These are phyloP conservation scores for Actinia equina DNA, from an alignment of 64 coral and sea anemone genomes.

Conservation along the genomic window DNA sequence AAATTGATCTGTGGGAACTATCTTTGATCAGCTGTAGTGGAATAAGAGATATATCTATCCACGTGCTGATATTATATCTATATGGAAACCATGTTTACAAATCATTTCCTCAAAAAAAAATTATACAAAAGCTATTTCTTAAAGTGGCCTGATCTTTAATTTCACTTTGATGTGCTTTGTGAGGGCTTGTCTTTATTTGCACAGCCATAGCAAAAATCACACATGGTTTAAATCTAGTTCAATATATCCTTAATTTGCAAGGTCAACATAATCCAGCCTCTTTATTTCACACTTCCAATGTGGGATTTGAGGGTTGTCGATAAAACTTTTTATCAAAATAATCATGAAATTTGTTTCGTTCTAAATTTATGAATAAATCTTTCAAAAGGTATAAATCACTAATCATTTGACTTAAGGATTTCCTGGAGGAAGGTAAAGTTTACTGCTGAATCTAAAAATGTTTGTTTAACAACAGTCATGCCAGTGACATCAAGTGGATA, in stretches of 20 bases:
- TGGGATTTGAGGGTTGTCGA: background rate
- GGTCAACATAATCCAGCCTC: background rate
- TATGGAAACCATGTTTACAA: background rate
- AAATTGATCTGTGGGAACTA: background rate
- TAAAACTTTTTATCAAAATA: background rate
- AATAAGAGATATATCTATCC: background rate
- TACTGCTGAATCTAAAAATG: background rate
- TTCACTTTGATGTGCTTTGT: background rate
- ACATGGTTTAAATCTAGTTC: background rate
- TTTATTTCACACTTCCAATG: background rate
- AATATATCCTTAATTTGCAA: background rate
- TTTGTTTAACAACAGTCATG: background rate
- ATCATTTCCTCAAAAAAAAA: background rate
- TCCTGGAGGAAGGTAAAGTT: background rate
- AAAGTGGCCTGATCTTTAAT: background rate
- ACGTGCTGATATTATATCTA: slow-evolving; percentile 4
- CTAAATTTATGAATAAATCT: slow-evolving; percentile 1
- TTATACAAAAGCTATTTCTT: background rate
- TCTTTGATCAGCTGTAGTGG: background rate
- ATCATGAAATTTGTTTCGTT: background rate
- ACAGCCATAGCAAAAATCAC: background rate
- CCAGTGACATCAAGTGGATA: background rate
- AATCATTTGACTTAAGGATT: background rate
- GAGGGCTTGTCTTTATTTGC: background rate
- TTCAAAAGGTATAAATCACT: background rate